Base-by-base conservation (phyloP, 2,797 vertebrate species). In the Anguilla obscura region DNA sequence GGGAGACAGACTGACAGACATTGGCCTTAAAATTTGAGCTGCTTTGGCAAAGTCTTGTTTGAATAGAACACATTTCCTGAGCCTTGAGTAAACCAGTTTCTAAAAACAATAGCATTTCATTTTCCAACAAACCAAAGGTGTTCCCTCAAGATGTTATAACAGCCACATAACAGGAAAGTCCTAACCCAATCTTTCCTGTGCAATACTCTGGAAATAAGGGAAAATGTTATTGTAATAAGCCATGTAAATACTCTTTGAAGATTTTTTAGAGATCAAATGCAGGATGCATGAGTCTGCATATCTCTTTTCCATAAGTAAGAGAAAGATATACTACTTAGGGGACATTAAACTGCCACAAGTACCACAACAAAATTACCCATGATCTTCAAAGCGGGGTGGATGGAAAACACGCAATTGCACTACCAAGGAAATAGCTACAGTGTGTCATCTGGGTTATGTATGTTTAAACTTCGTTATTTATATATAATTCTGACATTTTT, bases 61-160 rank as follows among this genome's bases (percentile, higher is more conserved):
- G 63, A 89, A 83, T 40, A 21, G 18, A 52, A 76, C 12, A 1
- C 18, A 24, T 79, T 79, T 88, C 10, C 45, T 83, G 74, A 88
- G n/a, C 10, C 33, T 60, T 12, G 24, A 84, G 83, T n/a, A 21
- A 48, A n/a, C 30, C 30, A 36, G n/a, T 36, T 83, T 74, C 71
- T 8, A 88, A 80, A 74, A 91, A 87, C 86, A 89, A 76, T 66
- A 45, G 58, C 21, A 86, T 66, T 85, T 30, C 66, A 69, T 27
- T n/a, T 1, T 54, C 74, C 60, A 33, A 85, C 24, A 80, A 80
- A 7, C 14, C 60, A 71, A 88, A 90, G 85, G 89, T 90, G 85
- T 87, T 74, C 63, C 36, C 4, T 18, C 33, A 74, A 74, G 30
- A 16, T 36, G 8, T 36, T 36, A 10, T 36, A 36, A 74, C 71